phyloP scores from a whole-genome alignment of 2,888 invertebrate genomes.

The Leptura quadrifasciata region DNA sequence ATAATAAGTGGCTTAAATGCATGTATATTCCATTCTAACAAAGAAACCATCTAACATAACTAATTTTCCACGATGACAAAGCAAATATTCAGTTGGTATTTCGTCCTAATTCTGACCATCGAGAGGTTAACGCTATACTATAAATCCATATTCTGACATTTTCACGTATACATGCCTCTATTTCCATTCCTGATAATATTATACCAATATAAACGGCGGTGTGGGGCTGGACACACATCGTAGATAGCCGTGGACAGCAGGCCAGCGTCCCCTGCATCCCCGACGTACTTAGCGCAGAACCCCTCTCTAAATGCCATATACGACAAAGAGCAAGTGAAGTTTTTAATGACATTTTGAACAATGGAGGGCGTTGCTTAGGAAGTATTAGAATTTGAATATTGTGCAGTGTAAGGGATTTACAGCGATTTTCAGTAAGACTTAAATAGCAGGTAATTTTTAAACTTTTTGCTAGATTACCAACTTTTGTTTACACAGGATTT shows the following conservation, averaged over 20 bases:
- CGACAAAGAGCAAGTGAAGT: slow-evolving; percentile 61
- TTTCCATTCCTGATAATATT: slow-evolving; percentile 4
- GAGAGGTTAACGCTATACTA: slow-evolving; percentile 33
- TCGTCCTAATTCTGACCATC: slow-evolving; percentile 42
- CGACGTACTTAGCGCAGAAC: neutral
- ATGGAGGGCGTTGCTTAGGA: slow-evolving; percentile 56
- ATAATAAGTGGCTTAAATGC: neutral
- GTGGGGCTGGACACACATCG: slow-evolving; percentile 5
- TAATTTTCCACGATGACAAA: slow-evolving; percentile 23
- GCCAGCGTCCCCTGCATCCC: neutral
- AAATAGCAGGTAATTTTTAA: slow-evolving; percentile 7
- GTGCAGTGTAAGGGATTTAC: neutral
- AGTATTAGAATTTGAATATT: slow-evolving; percentile 19
- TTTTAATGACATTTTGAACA: slow-evolving; percentile 69
- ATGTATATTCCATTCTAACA: neutral
- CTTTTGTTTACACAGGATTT: neutral
- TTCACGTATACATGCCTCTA: slow-evolving; percentile 43
- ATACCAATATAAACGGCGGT: neutral
- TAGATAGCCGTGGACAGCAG: slow-evolving; percentile 1
- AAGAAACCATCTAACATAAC: slow-evolving; percentile 9
- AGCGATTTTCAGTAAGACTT: neutral
- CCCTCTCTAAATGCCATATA: slow-evolving; percentile 1
- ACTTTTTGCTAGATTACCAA: neutral
- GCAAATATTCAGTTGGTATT: slow-evolving; percentile 43
- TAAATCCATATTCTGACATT: slow-evolving; percentile 54